A percentile compares a stretch with the other conserved stretches of the same genome.
phyloP scores from a whole-genome alignment of 2,888 invertebrate species.

The Amiota minor region DNA sequence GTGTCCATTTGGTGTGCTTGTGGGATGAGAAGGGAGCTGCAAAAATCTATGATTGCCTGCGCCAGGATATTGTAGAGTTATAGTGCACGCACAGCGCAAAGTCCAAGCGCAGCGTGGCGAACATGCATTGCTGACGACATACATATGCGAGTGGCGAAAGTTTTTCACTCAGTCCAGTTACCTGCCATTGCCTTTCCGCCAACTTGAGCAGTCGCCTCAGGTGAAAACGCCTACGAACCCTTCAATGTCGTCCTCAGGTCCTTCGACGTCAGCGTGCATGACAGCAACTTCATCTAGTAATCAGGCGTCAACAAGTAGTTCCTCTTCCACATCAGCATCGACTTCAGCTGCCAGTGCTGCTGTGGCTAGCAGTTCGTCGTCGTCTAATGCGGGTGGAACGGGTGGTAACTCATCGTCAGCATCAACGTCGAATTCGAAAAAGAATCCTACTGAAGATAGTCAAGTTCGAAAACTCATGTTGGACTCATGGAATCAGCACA shows the following conservation, averaged over 20 bases:
- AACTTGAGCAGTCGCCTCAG: constrained; percentile 89
- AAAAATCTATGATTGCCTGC: constrained; percentile 90
- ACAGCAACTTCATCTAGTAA: constrained; percentile 42
- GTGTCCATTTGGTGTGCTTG: constrained; percentile 94
- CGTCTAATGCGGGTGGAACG: constrained; percentile 10
- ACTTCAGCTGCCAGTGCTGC: constrained; percentile 29
- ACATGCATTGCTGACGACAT: constrained; percentile 94
- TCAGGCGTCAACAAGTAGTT: constrained; percentile 48
- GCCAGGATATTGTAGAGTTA: constrained; percentile 94
- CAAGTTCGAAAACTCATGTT: constrained; percentile 96
- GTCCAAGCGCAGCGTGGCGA: constrained; percentile 95
- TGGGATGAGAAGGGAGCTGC: constrained; percentile 97
- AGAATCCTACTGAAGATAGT: constrained; percentile 85
- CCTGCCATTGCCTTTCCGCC: constrained; percentile 95
- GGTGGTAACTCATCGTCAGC: constrained; percentile 37
- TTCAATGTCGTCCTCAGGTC: constrained; percentile 50
- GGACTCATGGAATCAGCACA: constrained; percentile 98
- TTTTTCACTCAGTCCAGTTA: constrained; percentile 99
- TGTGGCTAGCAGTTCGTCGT: constrained; percentile 12
- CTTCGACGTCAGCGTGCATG: constrained; percentile 26
- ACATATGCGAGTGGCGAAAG: constrained; percentile 98
- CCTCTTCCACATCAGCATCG: constrained; percentile 20
- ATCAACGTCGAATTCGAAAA: constrained; percentile 74
- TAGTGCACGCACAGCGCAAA: constrained; percentile 91
- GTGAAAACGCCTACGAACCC: constrained; percentile 76